Percentiles rank a stretch among this genome's conserved stretches.
phyloP scores from a whole-genome alignment of 37 sponge, comb jelly and placozoan species.

The Spongilla lacustris region DNA sequence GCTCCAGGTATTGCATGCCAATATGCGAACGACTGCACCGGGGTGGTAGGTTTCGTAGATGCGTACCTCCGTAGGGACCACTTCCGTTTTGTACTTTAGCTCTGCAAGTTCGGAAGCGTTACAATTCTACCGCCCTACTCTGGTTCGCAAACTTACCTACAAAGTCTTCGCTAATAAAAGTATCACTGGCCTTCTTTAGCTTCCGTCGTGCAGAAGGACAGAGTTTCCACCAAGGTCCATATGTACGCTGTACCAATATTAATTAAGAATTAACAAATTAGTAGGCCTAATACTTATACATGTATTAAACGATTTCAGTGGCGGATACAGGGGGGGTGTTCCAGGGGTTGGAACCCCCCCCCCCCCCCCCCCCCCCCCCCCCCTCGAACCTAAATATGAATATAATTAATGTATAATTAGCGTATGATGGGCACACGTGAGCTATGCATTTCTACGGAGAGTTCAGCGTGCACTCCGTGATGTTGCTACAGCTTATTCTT shows the following conservation, averaged over 20 bases:
- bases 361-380: too few species aligned
- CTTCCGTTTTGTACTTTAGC: conserved; percentile 22
- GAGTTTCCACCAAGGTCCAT: conserved; percentile 69
- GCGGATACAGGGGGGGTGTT: too few species aligned
- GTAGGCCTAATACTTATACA: too few species aligned
- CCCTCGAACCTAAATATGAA: too few species aligned
- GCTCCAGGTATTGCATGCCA: conserved; percentile 63
- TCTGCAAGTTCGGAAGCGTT: conserved; percentile 30
- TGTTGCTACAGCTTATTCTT: too few species aligned
- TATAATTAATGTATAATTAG: too few species aligned
- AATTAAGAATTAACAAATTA: not conserved
- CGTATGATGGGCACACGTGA: too few species aligned
- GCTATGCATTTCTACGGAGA: too few species aligned
- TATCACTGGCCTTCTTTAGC: conserved; percentile 11
- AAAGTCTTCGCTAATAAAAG: conserved; percentile 60
- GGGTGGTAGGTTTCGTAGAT: conserved; percentile 76
- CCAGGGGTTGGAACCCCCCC: too few species aligned
- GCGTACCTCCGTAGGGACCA: conserved; percentile 41
- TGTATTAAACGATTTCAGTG: too few species aligned
- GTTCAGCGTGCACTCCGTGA: too few species aligned
- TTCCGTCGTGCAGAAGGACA: conserved; percentile 46
- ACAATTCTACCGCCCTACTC: not conserved
- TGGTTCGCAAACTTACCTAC: conserved; percentile 44
- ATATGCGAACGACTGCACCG: conserved; percentile 66
- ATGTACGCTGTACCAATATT: conserved; percentile 68